These are phyloP conservation scores for Symphodus melops DNA, from an alignment of 2,113 vertebrate species.

Conservation along the genomic window DNA sequence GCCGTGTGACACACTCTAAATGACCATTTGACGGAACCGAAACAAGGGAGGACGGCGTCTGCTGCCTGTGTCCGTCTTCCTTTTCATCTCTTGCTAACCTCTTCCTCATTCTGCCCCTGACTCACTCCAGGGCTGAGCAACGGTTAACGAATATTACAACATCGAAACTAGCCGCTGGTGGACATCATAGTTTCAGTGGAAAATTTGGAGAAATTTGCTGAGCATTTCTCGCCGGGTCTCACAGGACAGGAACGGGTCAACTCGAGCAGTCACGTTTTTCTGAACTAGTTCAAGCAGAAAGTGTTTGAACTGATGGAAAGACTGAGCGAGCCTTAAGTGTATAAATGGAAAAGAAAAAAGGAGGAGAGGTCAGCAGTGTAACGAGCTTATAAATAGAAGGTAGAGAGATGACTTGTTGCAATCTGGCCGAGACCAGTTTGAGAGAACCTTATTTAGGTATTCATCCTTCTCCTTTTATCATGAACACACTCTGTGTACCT, in stretches of 20 bases:
- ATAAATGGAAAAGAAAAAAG: slow-evolving; percentile 48
- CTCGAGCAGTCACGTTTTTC: slow-evolving; percentile 52
- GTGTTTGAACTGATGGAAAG: slow-evolving; percentile 70
- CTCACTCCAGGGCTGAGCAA: slow-evolving; percentile 56
- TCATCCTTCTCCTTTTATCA: background rate
- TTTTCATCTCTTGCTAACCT: slow-evolving; percentile 59
- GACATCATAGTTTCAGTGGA: slow-evolving; percentile 69
- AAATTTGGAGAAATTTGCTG: slow-evolving; percentile 62
- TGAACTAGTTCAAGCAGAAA: slow-evolving; percentile 55
- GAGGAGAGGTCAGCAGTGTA: slow-evolving; percentile 46
- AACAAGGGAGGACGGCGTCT: slow-evolving; percentile 33
- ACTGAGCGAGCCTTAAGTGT: slow-evolving; percentile 68
- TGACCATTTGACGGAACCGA: slow-evolving; percentile 59
- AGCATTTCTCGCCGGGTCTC: slow-evolving; percentile 43
- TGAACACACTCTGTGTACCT: slow-evolving; percentile 3
- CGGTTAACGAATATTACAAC: slow-evolving; percentile 69
- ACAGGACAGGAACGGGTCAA: slow-evolving; percentile 35
- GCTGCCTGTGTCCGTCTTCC: slow-evolving; percentile 37
- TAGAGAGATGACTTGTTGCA: slow-evolving; percentile 36
- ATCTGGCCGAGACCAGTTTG: slow-evolving; percentile 54
- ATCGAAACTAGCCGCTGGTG: slow-evolving; percentile 68
- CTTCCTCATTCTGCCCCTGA: slow-evolving; percentile 79
- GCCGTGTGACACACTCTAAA: slow-evolving; percentile 28
- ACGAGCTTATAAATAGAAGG: slow-evolving; percentile 63
- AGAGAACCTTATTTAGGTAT: background rate